Conservation (phyloP, 1,140 invertebrate genomes). For the Semibalanus balanoides region DNA sequence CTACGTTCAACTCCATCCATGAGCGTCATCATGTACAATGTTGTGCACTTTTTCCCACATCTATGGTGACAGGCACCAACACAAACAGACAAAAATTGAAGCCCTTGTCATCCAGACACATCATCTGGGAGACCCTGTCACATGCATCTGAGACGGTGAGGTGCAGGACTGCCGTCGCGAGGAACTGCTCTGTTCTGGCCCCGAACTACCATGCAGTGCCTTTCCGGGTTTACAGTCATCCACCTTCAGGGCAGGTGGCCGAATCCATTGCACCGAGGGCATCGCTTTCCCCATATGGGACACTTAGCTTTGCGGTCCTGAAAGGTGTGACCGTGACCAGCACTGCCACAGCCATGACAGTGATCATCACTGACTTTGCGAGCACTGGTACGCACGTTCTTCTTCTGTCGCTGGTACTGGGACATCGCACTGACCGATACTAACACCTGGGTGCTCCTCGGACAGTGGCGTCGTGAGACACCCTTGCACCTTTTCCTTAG, state of each 20-base stretch:
- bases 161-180: not conserved
- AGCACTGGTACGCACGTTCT: not conserved
- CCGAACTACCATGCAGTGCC: not conserved
- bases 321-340: not conserved
- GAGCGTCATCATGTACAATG: not conserved
- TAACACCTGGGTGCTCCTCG: not conserved
- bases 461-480: not conserved
- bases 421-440: not conserved
- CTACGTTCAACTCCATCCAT: not conserved
- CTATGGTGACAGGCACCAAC: too few species aligned
- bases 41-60: too few species aligned
- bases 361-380: not conserved
- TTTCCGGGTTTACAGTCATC: not conserved
- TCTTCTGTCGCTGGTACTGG: not conserved
- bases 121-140: not conserved
- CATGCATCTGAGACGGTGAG: not conserved
- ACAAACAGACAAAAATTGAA: too few species aligned
- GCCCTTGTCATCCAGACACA: too few species aligned
- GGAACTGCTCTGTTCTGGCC: not conserved
- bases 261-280: not conserved
- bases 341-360: not conserved
- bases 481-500: not conserved
- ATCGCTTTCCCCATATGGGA: not conserved
- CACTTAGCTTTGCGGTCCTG: not conserved
- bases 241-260: not conserved